Percentiles rank a stretch among this genome's conserved stretches.
Conservation (phyloP, 2,888 invertebrate species). For the Pardosa pseudoannulata region DNA sequence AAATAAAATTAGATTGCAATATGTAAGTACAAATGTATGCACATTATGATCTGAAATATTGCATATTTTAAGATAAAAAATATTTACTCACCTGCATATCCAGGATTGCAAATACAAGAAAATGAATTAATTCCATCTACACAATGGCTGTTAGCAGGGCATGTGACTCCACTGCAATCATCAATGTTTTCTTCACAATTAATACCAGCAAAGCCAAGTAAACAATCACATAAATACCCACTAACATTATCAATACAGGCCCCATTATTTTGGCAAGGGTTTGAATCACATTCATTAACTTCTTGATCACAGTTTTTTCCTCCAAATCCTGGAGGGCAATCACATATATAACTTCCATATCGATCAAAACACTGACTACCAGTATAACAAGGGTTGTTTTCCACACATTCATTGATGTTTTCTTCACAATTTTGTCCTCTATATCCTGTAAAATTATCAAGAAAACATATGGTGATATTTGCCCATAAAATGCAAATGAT, state of each 20-base stretch:
- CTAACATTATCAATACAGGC: conserved; percentile 80
- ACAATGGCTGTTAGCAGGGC: conserved; percentile 69
- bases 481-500: too few relatives aligned
- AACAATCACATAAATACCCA: conserved; percentile 56
- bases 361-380: conserved; percentile 97
- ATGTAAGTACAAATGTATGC: too few relatives aligned
- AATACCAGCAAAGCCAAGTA: conserved; percentile 58
- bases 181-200: conserved; percentile 91
- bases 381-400: conserved; percentile 95
- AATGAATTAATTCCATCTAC: conserved; percentile 60
- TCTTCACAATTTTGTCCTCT: conserved; percentile 92
- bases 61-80: too few relatives aligned
- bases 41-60: too few relatives aligned
- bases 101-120: conserved; percentile 60
- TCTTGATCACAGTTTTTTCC: conserved; percentile 79
- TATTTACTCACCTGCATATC: conserved; percentile 53
- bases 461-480: too few relatives aligned
- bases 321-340: conserved; percentile 95
- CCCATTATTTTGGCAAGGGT: conserved; percentile 89
- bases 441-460: conserved; percentile 83
- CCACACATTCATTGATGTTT: conserved; percentile 94
- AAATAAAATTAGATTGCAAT: too few relatives aligned
- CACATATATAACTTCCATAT: conserved; percentile 94
- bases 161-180: conserved; percentile 81
- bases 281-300: conserved; percentile 91